phyloP scores from a whole-genome alignment of 2,888 invertebrate species.

The Frankliniella fusca region DNA sequence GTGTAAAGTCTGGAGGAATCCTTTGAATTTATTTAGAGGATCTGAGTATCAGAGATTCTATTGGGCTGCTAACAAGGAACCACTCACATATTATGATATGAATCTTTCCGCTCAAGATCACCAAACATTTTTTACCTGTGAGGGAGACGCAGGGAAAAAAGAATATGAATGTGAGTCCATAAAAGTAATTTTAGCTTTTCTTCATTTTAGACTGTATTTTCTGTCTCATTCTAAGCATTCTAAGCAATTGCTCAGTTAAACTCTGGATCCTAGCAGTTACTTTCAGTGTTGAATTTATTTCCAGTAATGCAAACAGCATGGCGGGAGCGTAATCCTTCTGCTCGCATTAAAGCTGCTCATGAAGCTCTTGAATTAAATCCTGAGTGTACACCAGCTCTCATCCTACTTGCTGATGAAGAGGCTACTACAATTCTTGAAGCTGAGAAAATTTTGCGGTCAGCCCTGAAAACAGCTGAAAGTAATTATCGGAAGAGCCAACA shows the following conservation, averaged over 20 bases:
- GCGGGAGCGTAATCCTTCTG: constrained; percentile 88
- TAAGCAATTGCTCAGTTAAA: neutral
- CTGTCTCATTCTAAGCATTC: neutral
- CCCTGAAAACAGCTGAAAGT: constrained; percentile 76
- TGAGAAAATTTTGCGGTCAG: constrained; percentile 77
- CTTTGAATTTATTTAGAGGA: constrained; percentile 88
- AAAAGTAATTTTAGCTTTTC: constrained; percentile 23
- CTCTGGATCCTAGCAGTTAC: neutral
- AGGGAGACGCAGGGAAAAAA: constrained; percentile 77
- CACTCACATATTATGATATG: constrained; percentile 98
- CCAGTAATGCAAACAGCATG: constrained; percentile 92
- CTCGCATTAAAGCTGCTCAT: constrained; percentile 85
- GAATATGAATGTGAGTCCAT: constrained; percentile 71
- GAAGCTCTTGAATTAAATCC: constrained; percentile 80
- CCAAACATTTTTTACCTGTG: constrained; percentile 92
- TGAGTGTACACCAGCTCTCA: constrained; percentile 92
- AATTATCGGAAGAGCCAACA: constrained; percentile 77
- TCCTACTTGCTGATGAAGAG: constrained; percentile 94
- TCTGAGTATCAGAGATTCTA: constrained; percentile 95
- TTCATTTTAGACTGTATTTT: constrained; percentile 24
- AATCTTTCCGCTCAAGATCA: constrained; percentile 98
- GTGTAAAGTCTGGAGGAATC: constrained; percentile 96
- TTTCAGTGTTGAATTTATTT: constrained; percentile 31
- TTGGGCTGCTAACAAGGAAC: constrained; percentile 86
- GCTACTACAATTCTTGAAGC: constrained; percentile 86